Base-by-base conservation (phyloP, 2,888 invertebrate genomes). In the Hemithea aestivaria region DNA sequence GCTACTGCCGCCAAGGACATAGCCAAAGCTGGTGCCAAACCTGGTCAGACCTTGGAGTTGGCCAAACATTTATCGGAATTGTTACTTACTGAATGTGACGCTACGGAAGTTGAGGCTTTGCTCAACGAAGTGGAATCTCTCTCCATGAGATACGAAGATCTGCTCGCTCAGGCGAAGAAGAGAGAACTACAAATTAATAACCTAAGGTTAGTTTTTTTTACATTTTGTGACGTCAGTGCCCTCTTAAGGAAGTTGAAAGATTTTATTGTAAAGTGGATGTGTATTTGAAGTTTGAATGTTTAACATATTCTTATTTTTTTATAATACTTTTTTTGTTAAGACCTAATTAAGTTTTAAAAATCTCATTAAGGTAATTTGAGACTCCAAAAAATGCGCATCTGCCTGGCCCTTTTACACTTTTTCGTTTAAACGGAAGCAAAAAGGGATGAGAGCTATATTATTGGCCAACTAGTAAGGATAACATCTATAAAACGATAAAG, bases 31-130 rank as follows among this genome's bases (percentile, higher is more conserved):
- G 90, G 95, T 27, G 92, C 93, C 29, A 92, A 91, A 53, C 94
- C 95, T 48, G 92, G 93, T 59, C 94, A 95, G 5, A 92, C 93
- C 4, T 84, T 95, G 27, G 96, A 96, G 73, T 75, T 96, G 35
- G 91, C 95, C 11, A 92, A 92, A 65, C 96, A 96, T 84, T 85
- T 96, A 27, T 93, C 93, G 39, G 90, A 90, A 44, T 71, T 95
- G 9, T 82, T 96, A 2, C 74, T 93, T 2, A 91, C 91, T 23
- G 95, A 96, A 72, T 94, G 91, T 66, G 90, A 90, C 37, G 91
- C 91, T 10, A 90, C 88, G 1, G 88, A 89, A 46, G 89, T 91
- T 31, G 91, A 92, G 56, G 92, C 93, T 0, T 89, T 90, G 75
- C 79, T 89, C 27, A 88, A 89, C 48, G 88, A 91, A 73, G 91